Conservation (phyloP, 2,113 vertebrate genomes). For the Mesoclemmys tuberculata region DNA sequence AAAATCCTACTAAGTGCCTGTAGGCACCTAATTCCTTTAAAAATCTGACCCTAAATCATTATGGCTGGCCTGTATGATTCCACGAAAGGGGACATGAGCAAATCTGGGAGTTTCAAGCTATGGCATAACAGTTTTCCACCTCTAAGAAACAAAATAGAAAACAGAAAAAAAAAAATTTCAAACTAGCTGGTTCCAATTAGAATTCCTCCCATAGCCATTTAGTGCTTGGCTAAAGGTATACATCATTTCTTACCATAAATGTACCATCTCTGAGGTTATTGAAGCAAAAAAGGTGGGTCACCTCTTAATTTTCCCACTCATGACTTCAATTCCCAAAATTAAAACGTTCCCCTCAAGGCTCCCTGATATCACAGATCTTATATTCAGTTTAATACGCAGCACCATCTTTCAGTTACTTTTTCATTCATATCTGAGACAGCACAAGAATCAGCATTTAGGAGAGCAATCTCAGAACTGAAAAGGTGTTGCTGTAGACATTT, state of each 20-base stretch:
- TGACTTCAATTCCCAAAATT: neutral
- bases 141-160: neutral
- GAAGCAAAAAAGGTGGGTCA: neutral
- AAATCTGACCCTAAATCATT: neutral
- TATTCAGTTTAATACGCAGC: neutral
- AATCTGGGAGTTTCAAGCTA: neutral
- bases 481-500: neutral
- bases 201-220: neutral
- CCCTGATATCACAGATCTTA: neutral
- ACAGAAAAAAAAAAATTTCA: neutral
- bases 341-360: neutral
- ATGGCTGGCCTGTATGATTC: fast-evolving
- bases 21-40: neutral
- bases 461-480: neutral
- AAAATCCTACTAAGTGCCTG: neutral
- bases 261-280: neutral
- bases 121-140: neutral
- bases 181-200: neutral
- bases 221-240: neutral
- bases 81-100: neutral
- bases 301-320: neutral
- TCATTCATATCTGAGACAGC: neutral
- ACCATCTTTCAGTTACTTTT: neutral
- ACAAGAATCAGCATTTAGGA: neutral
- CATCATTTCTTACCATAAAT: neutral